Evolutionary conservation across 2,797 vertebrate genomes (phyloP).

Genomic region (Syncerus caffer): DNA sequence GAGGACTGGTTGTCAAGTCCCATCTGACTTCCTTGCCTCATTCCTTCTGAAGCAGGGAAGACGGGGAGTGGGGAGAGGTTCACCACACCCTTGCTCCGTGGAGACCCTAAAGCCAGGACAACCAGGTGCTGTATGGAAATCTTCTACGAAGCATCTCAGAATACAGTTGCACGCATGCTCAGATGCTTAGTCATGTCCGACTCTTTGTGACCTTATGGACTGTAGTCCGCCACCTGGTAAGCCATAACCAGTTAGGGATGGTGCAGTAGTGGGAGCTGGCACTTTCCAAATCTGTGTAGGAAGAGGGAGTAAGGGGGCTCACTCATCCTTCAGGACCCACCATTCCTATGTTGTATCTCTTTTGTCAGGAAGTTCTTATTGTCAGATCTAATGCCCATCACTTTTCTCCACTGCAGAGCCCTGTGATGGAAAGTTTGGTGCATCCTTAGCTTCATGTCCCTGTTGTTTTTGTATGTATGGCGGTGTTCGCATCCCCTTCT

Average conservation of each 20-base stretch:
- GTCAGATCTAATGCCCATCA: not conserved
- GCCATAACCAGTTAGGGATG: not conserved
- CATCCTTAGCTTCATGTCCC: not conserved
- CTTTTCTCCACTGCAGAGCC: not conserved
- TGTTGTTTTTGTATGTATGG: not conserved
- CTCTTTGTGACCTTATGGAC: not conserved
- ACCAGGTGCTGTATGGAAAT: not conserved
- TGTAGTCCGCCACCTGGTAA: not conserved
- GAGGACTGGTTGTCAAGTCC: not conserved
- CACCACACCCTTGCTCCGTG: not conserved
- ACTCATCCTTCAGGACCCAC: not conserved
- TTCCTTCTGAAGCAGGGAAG: not conserved
- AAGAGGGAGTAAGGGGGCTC: not conserved
- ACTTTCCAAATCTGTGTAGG: not conserved
- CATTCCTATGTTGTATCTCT: not conserved
- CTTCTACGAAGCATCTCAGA: accelerated
- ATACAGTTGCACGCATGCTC: not conserved
- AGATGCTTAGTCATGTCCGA: accelerated
- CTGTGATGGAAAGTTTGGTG: not conserved
- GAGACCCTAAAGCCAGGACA: not conserved
- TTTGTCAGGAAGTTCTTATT: not conserved
- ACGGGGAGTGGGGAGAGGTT: not conserved
- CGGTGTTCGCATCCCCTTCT: not conserved
- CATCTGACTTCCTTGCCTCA: not conserved
- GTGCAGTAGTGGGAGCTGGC: not conserved